Evolutionary conservation across 2,797 vertebrate genomes (phyloP), one percentile per base, ranked within the genome.

Genomic region (Syngnathus acus): DNA sequence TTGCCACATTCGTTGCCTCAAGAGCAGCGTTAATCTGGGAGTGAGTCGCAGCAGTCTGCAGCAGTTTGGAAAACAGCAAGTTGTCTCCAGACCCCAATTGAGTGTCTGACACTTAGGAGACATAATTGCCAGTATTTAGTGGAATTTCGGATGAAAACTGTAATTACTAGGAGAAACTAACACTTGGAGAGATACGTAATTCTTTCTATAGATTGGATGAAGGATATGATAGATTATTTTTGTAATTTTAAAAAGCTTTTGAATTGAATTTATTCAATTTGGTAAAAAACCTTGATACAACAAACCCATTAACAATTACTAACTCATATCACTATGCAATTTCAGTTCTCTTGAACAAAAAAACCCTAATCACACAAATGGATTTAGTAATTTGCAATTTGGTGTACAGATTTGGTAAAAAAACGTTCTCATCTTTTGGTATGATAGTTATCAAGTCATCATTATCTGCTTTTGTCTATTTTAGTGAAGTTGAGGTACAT

Each of bases 1-100:
- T 37, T 47, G 69, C 26, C 43, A 66, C 72, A 70, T 74, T 79
- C 69, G 73, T 76, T 78, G 72, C 81, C 73, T 85, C 72, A 62
- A 82, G 82, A 82, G 76, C 68, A 67, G 43, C 39, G 39, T 65
- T 73, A 74, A 70, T 79, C 54, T 59, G 42, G 3, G 19, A 59
- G 55, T n/a, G 55, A 66, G 65, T 42, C 50, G 64, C 64, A 23
- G 51, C 54, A 26, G 62, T 43, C 23, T 50, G 45, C 8, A 19
- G 37, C 13, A 57, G 64, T 50, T 53, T 54, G 50, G 21, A 54
- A 53, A 54, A 38, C 48, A 51, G 32, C 32, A 64, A 53, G 63
- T 51, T 40, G 48, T 65, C 64, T 51, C n/a, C 64, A 51, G 62
- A 45, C 60, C 19, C 6, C 45, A 45, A 45, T 62, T 62, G 40